Evolutionary conservation across 2,888 invertebrate species (phyloP), one percentile per base, ranked within the genome.

Genomic region (Deilephila porcellus): DNA sequence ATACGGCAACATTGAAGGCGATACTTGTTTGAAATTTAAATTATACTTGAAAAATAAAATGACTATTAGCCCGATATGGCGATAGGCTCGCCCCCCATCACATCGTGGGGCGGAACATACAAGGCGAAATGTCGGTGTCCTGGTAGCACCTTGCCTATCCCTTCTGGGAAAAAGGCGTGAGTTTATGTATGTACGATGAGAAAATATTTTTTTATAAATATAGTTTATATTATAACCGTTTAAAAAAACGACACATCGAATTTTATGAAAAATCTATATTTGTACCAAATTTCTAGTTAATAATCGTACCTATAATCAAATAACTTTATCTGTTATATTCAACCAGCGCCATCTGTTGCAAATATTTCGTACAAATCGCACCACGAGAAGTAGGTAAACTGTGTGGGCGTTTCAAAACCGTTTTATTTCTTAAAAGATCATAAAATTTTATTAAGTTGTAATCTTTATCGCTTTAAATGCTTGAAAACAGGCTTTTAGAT

Each of bases 401-500:
- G 17, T 52, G 60, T 67, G 67, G 52, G 67, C 67, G 67, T 67
- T 67, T 52, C 67, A 67, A 52, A 67, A 67, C 67, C 8, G 45
- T 73, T 73, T 73, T 70, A 73, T 73, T 62, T 70, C 70, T 70
- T 60, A 70, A 73, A 73, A 53, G 70, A 60, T 62, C 73, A 62
- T 73, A 70, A 73, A 73, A 60, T 70, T 73, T 73, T 73, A 73
- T 62, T 71, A 71, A 71, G 71, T 64, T 53, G 63, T 72, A 63
- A 72, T 72, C 72, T 63, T 56, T 63, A 34, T 63, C 62, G 63
- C 72, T 64, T 29, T 72, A 76, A 76, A 60, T 64, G 76, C 72
- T 76, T 80, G 17, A 74, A 75, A 73, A 80, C 77, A 74, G 78
- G 71, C 75, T 71, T 76, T 67, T 63, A 70, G 75, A 78, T 74